These are phyloP conservation scores for Papilio gigon DNA, from an alignment of 2,888 invertebrate genomes.

Conservation along the genomic window DNA sequence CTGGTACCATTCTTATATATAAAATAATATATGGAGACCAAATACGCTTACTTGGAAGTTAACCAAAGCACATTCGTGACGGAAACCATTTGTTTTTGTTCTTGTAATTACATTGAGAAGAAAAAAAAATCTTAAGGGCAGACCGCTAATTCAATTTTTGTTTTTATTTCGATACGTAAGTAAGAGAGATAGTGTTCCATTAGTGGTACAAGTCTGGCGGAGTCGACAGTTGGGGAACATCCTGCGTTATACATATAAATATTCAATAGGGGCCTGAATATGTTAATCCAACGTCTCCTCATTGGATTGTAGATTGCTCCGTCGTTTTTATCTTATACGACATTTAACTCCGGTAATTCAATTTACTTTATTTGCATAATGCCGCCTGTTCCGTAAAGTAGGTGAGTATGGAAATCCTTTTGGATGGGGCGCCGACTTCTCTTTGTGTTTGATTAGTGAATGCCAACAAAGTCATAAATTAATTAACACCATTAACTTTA, in stretches of 20 bases:
- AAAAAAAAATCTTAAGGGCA: slow-evolving; percentile 50
- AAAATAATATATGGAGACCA: background rate
- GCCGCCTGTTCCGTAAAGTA: slow-evolving; percentile 74
- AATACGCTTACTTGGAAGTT: slow-evolving; percentile 12
- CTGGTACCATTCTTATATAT: background rate
- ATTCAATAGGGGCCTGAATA: slow-evolving; percentile 81
- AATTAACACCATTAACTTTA: slow-evolving; percentile 16
- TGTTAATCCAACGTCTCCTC: slow-evolving; percentile 79
- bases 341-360: slow-evolving; percentile 83
- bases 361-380: slow-evolving; percentile 82
- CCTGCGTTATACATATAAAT: slow-evolving; percentile 71
- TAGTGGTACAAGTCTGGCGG: slow-evolving; percentile 73
- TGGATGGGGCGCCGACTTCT: slow-evolving; percentile 46
- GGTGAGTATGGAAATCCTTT: slow-evolving; percentile 77
- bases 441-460: slow-evolving; percentile 44
- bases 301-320: slow-evolving; percentile 81
- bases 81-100: slow-evolving; percentile 40
- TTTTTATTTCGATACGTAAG: slow-evolving; percentile 66
- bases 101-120: slow-evolving; percentile 29
- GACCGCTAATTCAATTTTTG: slow-evolving; percentile 62
- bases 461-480: slow-evolving; percentile 15
- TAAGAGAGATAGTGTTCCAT: slow-evolving; percentile 72
- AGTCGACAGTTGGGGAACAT: slow-evolving; percentile 60
- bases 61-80: slow-evolving; percentile 32
- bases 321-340: slow-evolving; percentile 83